Percentiles rank a stretch among this genome's conserved stretches.
These are phyloP conservation scores for Brachionus angularis DNA, from an alignment of 1,140 invertebrate genomes.

Conservation along the genomic window DNA sequence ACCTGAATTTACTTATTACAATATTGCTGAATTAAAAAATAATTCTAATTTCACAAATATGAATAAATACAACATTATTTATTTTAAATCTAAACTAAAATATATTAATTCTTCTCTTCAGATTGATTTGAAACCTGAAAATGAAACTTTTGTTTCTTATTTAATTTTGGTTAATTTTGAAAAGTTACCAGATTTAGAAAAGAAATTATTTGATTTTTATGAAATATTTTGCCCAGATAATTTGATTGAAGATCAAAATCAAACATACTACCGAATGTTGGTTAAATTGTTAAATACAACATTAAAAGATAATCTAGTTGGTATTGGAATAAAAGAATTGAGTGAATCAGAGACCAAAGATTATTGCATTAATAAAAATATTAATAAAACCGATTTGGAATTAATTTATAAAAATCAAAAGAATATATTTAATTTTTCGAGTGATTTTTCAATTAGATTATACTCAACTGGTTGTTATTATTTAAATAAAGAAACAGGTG, in stretches of 20 bases:
- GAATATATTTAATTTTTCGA: background rate
- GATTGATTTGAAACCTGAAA: background rate
- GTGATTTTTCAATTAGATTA: constrained; percentile 1
- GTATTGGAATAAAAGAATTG: background rate
- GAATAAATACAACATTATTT: background rate
- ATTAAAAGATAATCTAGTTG: background rate
- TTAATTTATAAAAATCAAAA: background rate
- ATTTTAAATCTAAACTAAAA: background rate
- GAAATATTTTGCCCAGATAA: background rate
- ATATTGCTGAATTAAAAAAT: background rate
- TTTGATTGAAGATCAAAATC: background rate
- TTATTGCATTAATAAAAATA: background rate
- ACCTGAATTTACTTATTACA: background rate
- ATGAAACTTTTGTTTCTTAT: background rate
- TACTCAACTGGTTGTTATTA: constrained; percentile 36
- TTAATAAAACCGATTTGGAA: too few relatives aligned
- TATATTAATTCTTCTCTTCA: background rate
- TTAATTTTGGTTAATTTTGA: background rate
- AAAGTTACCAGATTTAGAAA: background rate
- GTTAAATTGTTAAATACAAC: background rate
- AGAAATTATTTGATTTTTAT: background rate
- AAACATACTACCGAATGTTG: background rate
- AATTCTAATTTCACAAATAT: background rate
- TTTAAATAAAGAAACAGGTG: background rate
- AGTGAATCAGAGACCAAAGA: background rate